Conservation (phyloP, 2,888 invertebrate genomes). For the Eilema depressum region DNA sequence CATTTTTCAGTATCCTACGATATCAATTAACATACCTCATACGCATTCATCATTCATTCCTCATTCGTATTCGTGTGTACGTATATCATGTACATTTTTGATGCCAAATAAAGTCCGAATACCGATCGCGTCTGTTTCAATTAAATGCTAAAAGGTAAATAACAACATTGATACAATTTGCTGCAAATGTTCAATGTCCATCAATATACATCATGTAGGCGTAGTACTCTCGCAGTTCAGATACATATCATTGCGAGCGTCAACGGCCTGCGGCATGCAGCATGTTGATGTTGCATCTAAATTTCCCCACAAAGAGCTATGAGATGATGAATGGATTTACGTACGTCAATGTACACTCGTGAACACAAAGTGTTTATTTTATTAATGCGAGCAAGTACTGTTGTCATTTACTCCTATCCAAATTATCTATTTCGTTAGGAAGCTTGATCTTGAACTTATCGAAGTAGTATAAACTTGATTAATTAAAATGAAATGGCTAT, state of each 20-base stretch:
- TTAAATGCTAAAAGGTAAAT: conserved; percentile 43
- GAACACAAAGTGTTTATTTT: neutral
- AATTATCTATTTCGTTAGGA: too few species aligned
- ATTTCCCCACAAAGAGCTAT: conserved; percentile 17
- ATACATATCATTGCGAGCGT: conserved; percentile 28
- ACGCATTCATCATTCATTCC: neutral
- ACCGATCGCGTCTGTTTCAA: conserved; percentile 42
- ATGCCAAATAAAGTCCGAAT: conserved; percentile 37
- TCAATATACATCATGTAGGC: conserved; percentile 20
- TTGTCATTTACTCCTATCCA: neutral
- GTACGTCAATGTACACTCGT: conserved; percentile 15
- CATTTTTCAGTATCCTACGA: neutral
- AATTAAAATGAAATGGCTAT: neutral
- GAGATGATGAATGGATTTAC: conserved; percentile 14
- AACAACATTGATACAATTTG: conserved; percentile 32
- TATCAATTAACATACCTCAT: neutral
- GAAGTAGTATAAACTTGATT: too few species aligned
- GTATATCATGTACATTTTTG: conserved; percentile 30
- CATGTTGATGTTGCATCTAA: conserved; percentile 19
- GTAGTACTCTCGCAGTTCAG: conserved; percentile 9
- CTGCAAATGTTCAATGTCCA: conserved; percentile 19
- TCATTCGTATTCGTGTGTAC: neutral
- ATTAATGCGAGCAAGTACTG: neutral
- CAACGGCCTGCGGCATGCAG: conserved; percentile 23
- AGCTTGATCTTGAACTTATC: too few species aligned